Conservation (phyloP, 2,113 vertebrate genomes). For the Callipepla californica region DNA sequence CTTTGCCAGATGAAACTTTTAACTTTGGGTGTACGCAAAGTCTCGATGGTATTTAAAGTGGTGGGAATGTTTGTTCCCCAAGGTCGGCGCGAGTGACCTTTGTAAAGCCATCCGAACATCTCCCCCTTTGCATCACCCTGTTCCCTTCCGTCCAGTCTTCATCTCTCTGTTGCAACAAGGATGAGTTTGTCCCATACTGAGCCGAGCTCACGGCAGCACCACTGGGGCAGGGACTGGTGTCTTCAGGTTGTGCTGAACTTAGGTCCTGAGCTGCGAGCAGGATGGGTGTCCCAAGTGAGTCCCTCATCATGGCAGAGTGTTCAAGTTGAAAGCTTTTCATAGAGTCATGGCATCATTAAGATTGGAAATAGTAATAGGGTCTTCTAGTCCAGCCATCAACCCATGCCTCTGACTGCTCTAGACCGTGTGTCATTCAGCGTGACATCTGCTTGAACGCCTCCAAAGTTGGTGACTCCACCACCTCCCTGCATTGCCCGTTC, state of each 20-base stretch:
- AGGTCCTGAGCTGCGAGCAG: not conserved
- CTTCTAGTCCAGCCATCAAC: no score
- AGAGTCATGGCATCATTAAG: no score
- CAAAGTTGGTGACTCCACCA: no score
- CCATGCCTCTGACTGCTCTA: no score
- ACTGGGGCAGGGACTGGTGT: not conserved
- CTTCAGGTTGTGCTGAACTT: not conserved
- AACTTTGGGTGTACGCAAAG: rapidly evolving
- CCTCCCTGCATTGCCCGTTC: no score
- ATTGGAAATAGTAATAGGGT: no score
- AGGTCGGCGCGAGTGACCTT: not conserved
- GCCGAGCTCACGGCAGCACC: not conserved
- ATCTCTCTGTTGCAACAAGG: not conserved
- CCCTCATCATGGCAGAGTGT: not conserved
- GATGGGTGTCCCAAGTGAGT: not conserved
- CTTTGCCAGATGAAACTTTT: not conserved
- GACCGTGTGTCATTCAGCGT: no score
- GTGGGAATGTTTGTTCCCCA: not conserved
- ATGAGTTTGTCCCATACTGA: not conserved
- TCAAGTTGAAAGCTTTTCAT: not conserved
- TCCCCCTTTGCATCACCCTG: not conserved
- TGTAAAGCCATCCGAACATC: no score
- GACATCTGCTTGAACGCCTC: no score
- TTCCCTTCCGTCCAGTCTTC: not conserved
- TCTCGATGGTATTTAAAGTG: not conserved